Evolutionary conservation across 23 tunicate genomes (phyloP), one percentile per base, ranked within the genome.

Genomic region (Clavelina lepadiformis): DNA sequence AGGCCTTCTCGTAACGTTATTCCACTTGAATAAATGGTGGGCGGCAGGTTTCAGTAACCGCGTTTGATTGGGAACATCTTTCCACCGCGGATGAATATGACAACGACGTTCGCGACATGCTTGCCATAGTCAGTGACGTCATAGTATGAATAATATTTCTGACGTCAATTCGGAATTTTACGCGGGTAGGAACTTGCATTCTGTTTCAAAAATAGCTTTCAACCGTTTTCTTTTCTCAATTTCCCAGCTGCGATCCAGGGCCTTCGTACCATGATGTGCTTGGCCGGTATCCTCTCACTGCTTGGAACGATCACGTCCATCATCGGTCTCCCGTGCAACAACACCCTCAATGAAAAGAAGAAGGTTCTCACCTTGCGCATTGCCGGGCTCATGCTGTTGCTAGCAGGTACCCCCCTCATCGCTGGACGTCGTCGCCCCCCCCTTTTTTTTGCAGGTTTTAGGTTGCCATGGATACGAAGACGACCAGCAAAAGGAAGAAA

Each of bases 241-340:
- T n/a, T n/a, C n/a, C n/a, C 81, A 82, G 97, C 83, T 5, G 28
- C 75, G 8, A 60, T 89, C 23, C 79, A 76, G 31, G 97, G 69
- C 18, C 56, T 71, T 71, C 45, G 97, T 27, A 89, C 79, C 11
- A 81, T 89, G 89, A 89, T 89, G 97, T 49, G 80, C 23, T 26
- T 81, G 20, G 37, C 97, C 38, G 26, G 67, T 29, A 30, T 81
- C 61, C 70, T 89, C 51, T 35, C 35, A 26, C 1, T 71, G 18
- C 3, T 72, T 1, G 67, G 75, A 1, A 28, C 69, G 38, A 65
- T 64, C 31, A 38, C 50, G 29, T 30, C 79, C 34, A 68, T 68
- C 45, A 18, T 81, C 38, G 69, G 69, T 5, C 78, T 89, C 3
- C 79, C 87, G 19, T 89, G 97, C 66, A 76, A 44, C 58, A 52